Percentiles rank a stretch among this genome's conserved stretches.
These are phyloP conservation scores for Dryobotodes eremita DNA, from an alignment of 2,888 invertebrate genomes.

Conservation along the genomic window DNA sequence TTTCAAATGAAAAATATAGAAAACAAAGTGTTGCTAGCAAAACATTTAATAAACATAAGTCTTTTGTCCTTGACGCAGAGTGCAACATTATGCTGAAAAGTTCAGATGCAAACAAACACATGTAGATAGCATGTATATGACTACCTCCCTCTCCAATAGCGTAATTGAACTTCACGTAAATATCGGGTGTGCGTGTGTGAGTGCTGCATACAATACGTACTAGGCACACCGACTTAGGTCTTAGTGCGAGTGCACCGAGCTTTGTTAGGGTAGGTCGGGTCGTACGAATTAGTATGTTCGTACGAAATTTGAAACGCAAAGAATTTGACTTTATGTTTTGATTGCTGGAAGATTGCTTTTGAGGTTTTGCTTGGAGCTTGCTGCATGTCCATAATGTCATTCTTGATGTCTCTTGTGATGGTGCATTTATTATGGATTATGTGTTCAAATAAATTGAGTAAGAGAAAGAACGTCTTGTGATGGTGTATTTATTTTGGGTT, in stretches of 20 bases:
- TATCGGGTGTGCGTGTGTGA: constrained; percentile 69
- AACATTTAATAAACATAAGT: constrained; percentile 27
- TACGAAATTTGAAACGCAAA: constrained; percentile 52
- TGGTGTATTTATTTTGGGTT: no score
- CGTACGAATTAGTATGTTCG: constrained; percentile 44
- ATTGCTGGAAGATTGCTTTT: constrained; percentile 36
- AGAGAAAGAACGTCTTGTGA: not conserved
- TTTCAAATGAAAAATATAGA: not conserved
- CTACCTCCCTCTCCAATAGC: constrained; percentile 72
- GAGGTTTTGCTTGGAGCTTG: not conserved
- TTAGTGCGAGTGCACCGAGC: constrained; percentile 74
- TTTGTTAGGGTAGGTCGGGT: constrained; percentile 80
- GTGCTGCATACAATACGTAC: constrained; percentile 60
- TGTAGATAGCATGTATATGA: constrained; percentile 29
- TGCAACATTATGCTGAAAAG: constrained; percentile 58
- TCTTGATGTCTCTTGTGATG: not conserved
- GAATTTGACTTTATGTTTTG: constrained; percentile 53
- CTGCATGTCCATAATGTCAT: constrained; percentile 8
- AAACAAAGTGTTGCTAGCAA: constrained; percentile 7
- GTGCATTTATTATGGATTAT: not conserved
- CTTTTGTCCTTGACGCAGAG: constrained; percentile 56
- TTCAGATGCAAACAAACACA: constrained; percentile 56
- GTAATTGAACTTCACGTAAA: constrained; percentile 81
- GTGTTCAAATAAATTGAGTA: not conserved
- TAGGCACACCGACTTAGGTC: constrained; percentile 72